phyloP scores from a whole-genome alignment of 2,888 invertebrate species.

The Choristoneura rosaceana region DNA sequence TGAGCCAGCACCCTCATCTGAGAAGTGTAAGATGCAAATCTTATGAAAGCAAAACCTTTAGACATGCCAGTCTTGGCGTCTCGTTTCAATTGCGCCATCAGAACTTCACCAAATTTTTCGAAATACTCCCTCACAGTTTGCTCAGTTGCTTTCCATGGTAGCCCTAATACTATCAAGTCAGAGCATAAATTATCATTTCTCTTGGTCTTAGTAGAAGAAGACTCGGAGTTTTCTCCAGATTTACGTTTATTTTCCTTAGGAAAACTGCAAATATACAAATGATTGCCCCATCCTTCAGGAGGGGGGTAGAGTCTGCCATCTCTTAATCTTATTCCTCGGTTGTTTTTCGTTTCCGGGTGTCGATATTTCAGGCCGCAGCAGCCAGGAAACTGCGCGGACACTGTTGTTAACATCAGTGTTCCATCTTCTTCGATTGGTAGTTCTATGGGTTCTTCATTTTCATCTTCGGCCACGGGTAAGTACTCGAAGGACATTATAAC shows the following conservation, averaged over 20 bases:
- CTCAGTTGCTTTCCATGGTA: slow-evolving; percentile 99
- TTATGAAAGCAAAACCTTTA: slow-evolving; percentile 99
- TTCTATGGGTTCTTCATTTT: slow-evolving; percentile 98
- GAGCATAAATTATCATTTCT: slow-evolving; percentile 97
- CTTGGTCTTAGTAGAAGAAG: slow-evolving; percentile 96
- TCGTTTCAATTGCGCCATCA: slow-evolving; percentile 99
- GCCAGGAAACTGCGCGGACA: slow-evolving; percentile 98
- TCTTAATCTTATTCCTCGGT: slow-evolving; percentile 95
- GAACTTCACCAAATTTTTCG: slow-evolving; percentile 98
- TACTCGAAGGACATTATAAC: slow-evolving; percentile 86
- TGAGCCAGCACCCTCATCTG: slow-evolving; percentile 97
- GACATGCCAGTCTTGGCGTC: slow-evolving; percentile 96
- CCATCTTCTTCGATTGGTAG: slow-evolving; percentile 98
- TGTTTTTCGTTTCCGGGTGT: slow-evolving; percentile 95
- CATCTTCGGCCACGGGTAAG: slow-evolving; percentile 98
- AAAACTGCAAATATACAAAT: slow-evolving; percentile 92
- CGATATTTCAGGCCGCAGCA: slow-evolving; percentile 98
- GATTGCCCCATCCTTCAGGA: slow-evolving; percentile 93
- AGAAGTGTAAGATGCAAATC: slow-evolving; percentile 97
- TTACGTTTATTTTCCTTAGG: slow-evolving; percentile 97
- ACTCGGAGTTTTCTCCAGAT: slow-evolving; percentile 94
- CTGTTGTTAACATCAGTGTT: slow-evolving; percentile 95
- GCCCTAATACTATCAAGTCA: slow-evolving; percentile 98
- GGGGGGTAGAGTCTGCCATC: slow-evolving; percentile 97
- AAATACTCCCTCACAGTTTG: slow-evolving; percentile 98